Percentiles rank a stretch among this genome's conserved stretches.
phyloP scores from a whole-genome alignment of 2,113 vertebrate genomes.

The human (Homo sapiens) region DNA sequence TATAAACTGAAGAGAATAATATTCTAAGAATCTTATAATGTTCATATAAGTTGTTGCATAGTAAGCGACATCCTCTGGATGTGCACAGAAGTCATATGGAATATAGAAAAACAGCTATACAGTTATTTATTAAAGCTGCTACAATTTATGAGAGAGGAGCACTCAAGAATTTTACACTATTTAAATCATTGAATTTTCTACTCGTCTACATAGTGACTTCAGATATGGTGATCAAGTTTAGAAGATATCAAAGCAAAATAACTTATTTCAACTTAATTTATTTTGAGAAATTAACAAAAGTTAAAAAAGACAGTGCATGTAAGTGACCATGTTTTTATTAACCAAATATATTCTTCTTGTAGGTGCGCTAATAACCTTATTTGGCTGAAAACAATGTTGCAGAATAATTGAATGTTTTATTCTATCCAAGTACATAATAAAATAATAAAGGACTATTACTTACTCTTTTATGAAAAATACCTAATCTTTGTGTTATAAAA shows the following conservation, averaged over 20 bases:
- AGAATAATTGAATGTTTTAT: background rate
- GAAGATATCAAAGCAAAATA: background rate
- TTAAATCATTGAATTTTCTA: background rate
- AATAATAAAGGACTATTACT: background rate
- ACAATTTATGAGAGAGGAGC: background rate
- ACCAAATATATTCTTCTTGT: background rate
- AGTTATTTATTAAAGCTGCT: constrained; percentile 6
- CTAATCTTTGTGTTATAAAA: background rate
- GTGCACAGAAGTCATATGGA: constrained; percentile 26
- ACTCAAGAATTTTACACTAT: background rate
- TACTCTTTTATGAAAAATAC: background rate
- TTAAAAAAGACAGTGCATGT: background rate
- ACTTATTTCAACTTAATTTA: background rate
- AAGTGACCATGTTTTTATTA: background rate
- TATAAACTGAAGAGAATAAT: constrained; percentile 43
- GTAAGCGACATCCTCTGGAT: background rate
- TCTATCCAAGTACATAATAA: background rate
- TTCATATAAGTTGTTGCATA: background rate
- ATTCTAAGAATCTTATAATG: background rate
- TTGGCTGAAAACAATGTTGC: background rate
- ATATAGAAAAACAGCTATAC: background rate
- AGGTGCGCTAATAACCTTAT: background rate
- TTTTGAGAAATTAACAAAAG: background rate
- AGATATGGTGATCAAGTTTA: background rate
- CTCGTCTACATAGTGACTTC: background rate